Evolutionary conservation across 1,140 invertebrate genomes (phyloP), one percentile per base, ranked within the genome.

Genomic region (Cyrtorhinus lividipennis): DNA sequence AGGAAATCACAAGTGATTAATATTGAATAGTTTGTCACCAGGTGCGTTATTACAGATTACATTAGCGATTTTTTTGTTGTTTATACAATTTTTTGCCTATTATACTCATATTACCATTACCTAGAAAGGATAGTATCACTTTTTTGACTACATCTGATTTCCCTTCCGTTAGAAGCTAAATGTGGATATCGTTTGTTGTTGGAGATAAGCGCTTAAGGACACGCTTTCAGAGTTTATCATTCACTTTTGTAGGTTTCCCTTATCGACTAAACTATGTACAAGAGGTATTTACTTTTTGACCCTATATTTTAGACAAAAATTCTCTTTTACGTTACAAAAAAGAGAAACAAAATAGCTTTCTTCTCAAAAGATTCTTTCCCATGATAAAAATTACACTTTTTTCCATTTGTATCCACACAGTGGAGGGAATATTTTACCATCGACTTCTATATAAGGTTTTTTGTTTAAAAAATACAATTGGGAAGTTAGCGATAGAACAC

Each of bases 371-470:
- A 15, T 38, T 38, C 30, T 38, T 5, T 38, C 30, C n/a, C 5
- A 38, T 15, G 30, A 8, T 38, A 38, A 38, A 38, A 38, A 38
- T 38, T 38, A 38, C 30, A 38, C 30, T 38, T 38, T n/a, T n/a
- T 38, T 38, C 30, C 45, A 15, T 23, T 24, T 46, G n/a, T 46
- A 46, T 61, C 59, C 59, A 61, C 59, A 61, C 59, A 61, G 59
- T 61, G 59, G 59, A 61, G 59, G 59, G 59, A 61, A 61, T 61
- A 45, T 45, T 38, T 38, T 38, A 5, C 30, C n/a, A n/a, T n/a
- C n/a, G n/a, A n/a, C n/a, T n/a, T n/a, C n/a, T n/a, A n/a, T n/a
- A n/a, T n/a, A n/a, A n/a, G n/a, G n/a, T n/a, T n/a, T n/a, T n/a
- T n/a, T n/a, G n/a, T n/a, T n/a, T n/a, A n/a, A n/a, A n/a, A n/a